These are phyloP conservation scores for Eremophila alpestris DNA, from an alignment of 2,797 vertebrate species.

Conservation along the genomic window DNA sequence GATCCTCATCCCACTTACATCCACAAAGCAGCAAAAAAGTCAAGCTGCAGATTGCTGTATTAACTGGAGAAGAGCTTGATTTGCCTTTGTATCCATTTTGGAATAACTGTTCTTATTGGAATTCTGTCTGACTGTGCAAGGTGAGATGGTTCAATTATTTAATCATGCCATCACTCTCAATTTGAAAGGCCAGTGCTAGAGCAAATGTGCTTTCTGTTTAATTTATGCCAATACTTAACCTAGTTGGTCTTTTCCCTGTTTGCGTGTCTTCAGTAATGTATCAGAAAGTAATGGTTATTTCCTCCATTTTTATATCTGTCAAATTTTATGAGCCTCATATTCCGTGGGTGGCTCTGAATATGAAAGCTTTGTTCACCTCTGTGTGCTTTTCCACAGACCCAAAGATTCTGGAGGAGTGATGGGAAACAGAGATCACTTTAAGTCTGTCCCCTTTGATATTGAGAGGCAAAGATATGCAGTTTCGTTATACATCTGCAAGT, in stretches of 20 bases:
- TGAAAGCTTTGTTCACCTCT: neutral
- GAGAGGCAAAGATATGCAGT: neutral
- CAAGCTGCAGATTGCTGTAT: neutral
- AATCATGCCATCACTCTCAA: conserved; percentile 32
- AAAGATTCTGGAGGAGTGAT: neutral
- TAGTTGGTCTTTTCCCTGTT: conserved; percentile 42
- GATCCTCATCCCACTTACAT: neutral
- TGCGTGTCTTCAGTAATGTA: neutral
- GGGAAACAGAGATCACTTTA: neutral
- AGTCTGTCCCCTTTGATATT: neutral
- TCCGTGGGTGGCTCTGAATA: neutral
- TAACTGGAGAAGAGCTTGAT: neutral
- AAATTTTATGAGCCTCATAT: conserved; percentile 2
- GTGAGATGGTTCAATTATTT: conserved; percentile 54
- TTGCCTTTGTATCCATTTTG: neutral
- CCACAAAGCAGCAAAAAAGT: neutral
- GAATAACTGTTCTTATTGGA: conserved; percentile 30
- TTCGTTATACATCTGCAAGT: neutral
- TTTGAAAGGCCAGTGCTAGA: conserved; percentile 44
- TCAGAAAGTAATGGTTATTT: conserved; percentile 31
- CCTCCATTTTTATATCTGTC: conserved; percentile 28
- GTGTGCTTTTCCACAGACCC: neutral
- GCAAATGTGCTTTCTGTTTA: conserved; percentile 57
- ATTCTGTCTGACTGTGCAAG: conserved; percentile 49
- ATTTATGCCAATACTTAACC: conserved; percentile 64